phyloP scores from a whole-genome alignment of 2,888 invertebrate species.

The Scrobipalpa atriplicella region DNA sequence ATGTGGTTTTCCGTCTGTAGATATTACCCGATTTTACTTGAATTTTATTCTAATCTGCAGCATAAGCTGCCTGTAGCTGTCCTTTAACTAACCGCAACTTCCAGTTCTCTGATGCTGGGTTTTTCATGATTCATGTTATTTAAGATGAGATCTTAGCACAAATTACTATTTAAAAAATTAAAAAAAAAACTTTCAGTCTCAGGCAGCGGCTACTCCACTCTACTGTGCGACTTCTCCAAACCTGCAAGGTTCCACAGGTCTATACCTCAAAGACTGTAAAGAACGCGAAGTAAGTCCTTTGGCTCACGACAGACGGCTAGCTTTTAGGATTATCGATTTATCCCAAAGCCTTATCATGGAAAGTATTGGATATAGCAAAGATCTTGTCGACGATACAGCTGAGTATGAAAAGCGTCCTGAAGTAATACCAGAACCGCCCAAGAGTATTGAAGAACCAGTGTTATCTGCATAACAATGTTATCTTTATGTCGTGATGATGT shows the following conservation, averaged over 20 bases:
- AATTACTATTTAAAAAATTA: too few relatives aligned
- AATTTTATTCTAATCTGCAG: too few relatives aligned
- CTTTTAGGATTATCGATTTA: constrained; percentile 63
- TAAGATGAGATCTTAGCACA: background rate
- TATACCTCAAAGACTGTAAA: constrained; percentile 95
- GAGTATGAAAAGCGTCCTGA: constrained; percentile 36
- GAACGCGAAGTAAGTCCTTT: constrained; percentile 80
- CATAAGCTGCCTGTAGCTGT: too few relatives aligned
- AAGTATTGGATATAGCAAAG: constrained; percentile 39
- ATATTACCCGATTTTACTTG: too few relatives aligned
- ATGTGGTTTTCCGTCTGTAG: too few relatives aligned
- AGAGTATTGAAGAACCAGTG: background rate
- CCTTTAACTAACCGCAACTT: too few relatives aligned
- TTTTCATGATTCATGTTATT: too few relatives aligned
- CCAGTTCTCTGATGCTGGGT: too few relatives aligned
- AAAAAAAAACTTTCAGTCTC: constrained; percentile 82
- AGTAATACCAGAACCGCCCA: constrained; percentile 25
- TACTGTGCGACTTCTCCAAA: constrained; percentile 94
- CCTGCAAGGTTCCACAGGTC: constrained; percentile 89
- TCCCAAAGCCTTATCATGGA: constrained; percentile 52
- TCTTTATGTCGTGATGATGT: too few relatives aligned
- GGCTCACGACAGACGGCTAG: constrained; percentile 62
- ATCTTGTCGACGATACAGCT: constrained; percentile 21
- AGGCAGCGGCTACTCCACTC: constrained; percentile 94
- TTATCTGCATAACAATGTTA: too few relatives aligned